phyloP scores from a whole-genome alignment of 2,113 vertebrate species.

The Gorsachius goisagi region DNA sequence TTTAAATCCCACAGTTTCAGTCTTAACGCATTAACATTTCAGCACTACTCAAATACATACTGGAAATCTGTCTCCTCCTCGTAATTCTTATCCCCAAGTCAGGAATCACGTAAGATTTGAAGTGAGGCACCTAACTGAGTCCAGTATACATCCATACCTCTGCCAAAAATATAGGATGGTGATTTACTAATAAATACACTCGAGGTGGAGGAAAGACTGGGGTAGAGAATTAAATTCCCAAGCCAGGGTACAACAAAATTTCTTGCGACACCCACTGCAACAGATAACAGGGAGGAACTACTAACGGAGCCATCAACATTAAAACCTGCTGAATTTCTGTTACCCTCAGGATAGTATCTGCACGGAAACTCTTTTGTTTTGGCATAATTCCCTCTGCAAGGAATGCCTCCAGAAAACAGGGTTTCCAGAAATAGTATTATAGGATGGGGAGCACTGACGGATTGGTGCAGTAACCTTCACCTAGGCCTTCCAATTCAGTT shows the following conservation, averaged over 20 bases:
- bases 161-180: background rate
- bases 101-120: background rate
- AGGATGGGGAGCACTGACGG: background rate
- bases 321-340: background rate
- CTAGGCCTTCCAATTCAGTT: background rate
- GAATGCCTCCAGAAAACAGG: background rate
- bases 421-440: conserved; percentile 1
- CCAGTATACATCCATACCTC: background rate
- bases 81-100: background rate
- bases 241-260: background rate
- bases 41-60: conserved; percentile 1
- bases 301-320: background rate
- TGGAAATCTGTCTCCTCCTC: background rate
- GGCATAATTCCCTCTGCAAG: background rate
- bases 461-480: background rate
- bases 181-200: background rate
- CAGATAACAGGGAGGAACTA: background rate
- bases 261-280: background rate
- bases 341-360: background rate
- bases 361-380: background rate
- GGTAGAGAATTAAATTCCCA: background rate
- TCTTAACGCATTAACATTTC: conserved; percentile 36
- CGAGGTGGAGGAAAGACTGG: rapidly evolving
- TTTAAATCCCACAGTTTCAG: conserved; percentile 53
- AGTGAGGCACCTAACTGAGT: background rate